Conservation (phyloP, 2,797 vertebrate species). For the Borostomias antarcticus region DNA sequence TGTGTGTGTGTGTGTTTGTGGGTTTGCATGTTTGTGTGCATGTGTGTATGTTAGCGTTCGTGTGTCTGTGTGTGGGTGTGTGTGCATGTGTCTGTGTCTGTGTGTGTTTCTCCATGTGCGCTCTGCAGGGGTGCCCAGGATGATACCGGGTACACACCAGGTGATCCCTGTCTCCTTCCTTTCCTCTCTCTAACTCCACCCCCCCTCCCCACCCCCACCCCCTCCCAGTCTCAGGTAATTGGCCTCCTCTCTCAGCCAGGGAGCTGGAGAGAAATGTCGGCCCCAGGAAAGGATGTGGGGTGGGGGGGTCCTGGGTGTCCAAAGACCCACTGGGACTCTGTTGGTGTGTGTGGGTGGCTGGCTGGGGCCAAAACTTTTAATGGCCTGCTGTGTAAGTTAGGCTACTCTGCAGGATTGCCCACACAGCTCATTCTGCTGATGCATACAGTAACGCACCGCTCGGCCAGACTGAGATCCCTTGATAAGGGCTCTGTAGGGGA, state of each 20-base stretch:
- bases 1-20: slow-evolving; percentile 50
- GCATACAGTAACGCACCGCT: no score
- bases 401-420: no score
- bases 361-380: no score
- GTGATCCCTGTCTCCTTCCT: neutral
- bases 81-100: slow-evolving; percentile 25
- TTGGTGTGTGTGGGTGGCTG: no score
- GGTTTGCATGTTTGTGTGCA: slow-evolving; percentile 91
- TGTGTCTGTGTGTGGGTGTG: neutral
- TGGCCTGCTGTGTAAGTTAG: no score
- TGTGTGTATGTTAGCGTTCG: neutral
- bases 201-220: neutral
- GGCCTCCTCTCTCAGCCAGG: slow-evolving; percentile 50
- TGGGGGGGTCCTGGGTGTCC: no score
- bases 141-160: neutral
- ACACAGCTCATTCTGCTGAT: no score
- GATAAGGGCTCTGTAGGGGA: no score
- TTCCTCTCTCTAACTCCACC: neutral
- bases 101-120: slow-evolving; percentile 26
- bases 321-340: no score
- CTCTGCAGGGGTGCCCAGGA: slow-evolving; percentile 38
- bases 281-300: no score
- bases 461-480: no score
- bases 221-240: slow-evolving; percentile 32
- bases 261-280: no score